phyloP scores from a whole-genome alignment of 2,797 vertebrate species.

The Ctenosaura bakeri region DNA sequence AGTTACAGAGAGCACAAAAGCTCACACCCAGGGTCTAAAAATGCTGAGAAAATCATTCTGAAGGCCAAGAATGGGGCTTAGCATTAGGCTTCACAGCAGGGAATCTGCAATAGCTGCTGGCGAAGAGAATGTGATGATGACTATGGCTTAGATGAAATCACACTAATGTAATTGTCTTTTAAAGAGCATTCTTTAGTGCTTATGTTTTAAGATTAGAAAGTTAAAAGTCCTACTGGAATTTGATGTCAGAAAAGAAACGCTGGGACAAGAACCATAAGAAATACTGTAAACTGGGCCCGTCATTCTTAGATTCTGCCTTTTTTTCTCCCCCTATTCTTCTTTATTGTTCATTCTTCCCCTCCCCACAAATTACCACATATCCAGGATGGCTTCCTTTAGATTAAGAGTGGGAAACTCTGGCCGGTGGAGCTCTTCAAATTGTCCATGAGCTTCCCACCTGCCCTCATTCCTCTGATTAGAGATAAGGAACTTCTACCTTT shows the following conservation, averaged over 20 bases:
- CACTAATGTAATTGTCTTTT: slow-evolving; percentile 16
- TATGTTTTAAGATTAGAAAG: neutral
- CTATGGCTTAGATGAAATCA: slow-evolving; percentile 9
- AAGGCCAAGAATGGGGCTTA: slow-evolving; percentile 29
- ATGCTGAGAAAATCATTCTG: slow-evolving; percentile 25
- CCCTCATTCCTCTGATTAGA: no score
- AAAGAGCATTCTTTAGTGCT: neutral
- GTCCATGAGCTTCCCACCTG: no score
- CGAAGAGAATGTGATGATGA: slow-evolving; percentile 13
- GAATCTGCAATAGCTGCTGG: slow-evolving; percentile 11
- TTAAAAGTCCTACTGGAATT: neutral
- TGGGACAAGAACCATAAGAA: neutral
- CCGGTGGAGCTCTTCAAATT: no score
- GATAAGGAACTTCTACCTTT: no score
- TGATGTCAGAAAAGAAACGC: slow-evolving; percentile 5
- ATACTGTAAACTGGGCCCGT: neutral
- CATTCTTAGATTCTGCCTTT: neutral
- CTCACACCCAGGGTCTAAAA: neutral
- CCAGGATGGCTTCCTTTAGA: no score
- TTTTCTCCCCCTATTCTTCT: neutral
- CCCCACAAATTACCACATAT: no score
- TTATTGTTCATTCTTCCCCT: neutral
- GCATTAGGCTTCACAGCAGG: slow-evolving; percentile 14
- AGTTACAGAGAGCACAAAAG: neutral
- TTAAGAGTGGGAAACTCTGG: no score